These are phyloP conservation scores for Parazoanthus darwini DNA, from an alignment of 92 coral and sea anemone genomes.

Conservation along the genomic window DNA sequence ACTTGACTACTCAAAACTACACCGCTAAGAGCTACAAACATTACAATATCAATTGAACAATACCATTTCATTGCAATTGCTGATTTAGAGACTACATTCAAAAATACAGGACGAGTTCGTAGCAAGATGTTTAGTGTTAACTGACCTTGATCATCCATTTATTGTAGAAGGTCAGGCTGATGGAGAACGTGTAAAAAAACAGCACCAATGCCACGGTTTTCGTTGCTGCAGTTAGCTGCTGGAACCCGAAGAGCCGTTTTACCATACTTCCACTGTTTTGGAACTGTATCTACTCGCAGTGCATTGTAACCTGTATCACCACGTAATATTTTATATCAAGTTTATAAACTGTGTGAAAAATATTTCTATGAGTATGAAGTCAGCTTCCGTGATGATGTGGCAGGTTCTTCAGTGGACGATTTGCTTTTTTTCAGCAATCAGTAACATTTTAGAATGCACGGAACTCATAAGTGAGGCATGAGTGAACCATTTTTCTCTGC, in stretches of 20 bases:
- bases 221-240: slow-evolving; percentile 59
- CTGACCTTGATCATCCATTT: slow-evolving; percentile 81
- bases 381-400: slow-evolving; percentile 28
- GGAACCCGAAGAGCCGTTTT: slow-evolving; percentile 65
- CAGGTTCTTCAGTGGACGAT: neutral
- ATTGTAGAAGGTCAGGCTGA: slow-evolving; percentile 89
- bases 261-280: neutral
- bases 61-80: too few species aligned
- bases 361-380: neutral
- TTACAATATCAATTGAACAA: too few species aligned
- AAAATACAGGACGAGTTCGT: neutral
- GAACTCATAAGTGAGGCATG: neutral
- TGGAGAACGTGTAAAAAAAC: slow-evolving; percentile 88
- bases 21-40: too few species aligned
- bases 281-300: too few species aligned
- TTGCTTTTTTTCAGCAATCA: neutral
- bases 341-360: neutral
- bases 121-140: neutral
- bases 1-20: too few species aligned
- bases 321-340: neutral
- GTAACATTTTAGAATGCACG: neutral
- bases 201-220: slow-evolving; percentile 65
- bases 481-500: neutral
- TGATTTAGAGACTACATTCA: too few species aligned
- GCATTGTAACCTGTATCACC: neutral